These are phyloP conservation scores for Talpa occidentalis DNA, from an alignment of 2,113 vertebrate genomes.

Conservation along the genomic window DNA sequence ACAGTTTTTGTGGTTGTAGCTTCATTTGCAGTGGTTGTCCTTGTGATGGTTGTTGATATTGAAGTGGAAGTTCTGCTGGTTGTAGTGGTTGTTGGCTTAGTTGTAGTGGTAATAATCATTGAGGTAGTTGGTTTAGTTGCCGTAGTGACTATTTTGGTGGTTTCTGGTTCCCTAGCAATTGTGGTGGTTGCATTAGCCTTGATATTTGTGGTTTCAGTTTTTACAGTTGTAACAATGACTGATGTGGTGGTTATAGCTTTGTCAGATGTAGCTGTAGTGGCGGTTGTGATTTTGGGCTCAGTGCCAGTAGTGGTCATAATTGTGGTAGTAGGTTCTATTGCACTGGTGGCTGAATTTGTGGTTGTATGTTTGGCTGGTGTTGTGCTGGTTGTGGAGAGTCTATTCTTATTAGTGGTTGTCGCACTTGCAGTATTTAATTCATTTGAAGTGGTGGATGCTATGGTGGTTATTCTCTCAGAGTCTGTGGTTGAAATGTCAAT, in stretches of 20 bases:
- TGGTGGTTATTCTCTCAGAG: background rate
- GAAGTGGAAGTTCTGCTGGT: too few species aligned
- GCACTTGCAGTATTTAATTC: background rate
- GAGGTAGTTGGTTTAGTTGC: background rate
- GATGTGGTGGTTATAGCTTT: background rate
- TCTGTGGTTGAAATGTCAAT: background rate
- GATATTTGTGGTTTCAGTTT: too few species aligned
- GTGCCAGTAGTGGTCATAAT: too few species aligned
- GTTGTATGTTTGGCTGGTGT: background rate
- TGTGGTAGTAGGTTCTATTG: background rate
- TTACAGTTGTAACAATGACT: too few species aligned
- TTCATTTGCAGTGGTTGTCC: too few species aligned
- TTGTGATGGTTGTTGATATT: background rate
- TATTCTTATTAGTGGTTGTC: background rate
- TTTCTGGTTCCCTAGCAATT: background rate
- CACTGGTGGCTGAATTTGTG: background rate
- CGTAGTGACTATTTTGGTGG: background rate
- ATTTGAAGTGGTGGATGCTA: background rate
- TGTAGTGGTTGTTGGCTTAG: too few species aligned
- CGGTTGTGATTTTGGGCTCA: accelerated
- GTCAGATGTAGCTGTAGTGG: background rate
- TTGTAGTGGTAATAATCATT: background rate
- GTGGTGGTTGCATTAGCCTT: too few species aligned
- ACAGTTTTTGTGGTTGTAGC: background rate
- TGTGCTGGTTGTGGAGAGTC: accelerated